Evolutionary conservation across 2,113 vertebrate species (phyloP).

Genomic region (Calonectris borealis): DNA sequence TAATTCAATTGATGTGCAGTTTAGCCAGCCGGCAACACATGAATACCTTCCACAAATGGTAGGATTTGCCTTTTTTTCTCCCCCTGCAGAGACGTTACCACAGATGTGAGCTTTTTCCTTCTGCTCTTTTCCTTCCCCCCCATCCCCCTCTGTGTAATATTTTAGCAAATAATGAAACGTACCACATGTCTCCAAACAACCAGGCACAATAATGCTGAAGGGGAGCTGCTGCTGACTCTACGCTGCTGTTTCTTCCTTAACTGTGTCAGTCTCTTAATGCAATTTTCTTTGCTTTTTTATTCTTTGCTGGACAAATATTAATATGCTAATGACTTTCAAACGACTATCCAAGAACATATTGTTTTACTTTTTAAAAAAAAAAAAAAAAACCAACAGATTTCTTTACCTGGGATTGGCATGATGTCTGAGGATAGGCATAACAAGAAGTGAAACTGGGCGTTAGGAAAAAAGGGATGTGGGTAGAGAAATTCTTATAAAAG

Average conservation of each 20-base stretch:
- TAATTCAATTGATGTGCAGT: conserved; percentile 55
- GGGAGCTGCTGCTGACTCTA: neutral
- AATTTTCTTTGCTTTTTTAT: neutral
- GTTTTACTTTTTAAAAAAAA: neutral
- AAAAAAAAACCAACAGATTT: neutral
- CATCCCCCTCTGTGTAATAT: neutral
- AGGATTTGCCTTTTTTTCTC: conserved; percentile 40
- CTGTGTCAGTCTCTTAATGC: neutral
- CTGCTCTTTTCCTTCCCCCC: neutral
- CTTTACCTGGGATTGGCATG: neutral
- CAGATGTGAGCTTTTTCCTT: conserved; percentile 9
- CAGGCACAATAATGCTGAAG: neutral
- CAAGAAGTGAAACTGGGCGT: neutral
- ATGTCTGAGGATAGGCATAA: neutral
- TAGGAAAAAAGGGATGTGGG: neutral
- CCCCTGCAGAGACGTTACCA: conserved; percentile 23
- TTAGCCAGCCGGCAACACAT: conserved; percentile 41
- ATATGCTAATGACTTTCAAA: neutral
- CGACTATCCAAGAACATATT: neutral
- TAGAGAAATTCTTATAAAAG: neutral
- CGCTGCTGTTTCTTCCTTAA: neutral
- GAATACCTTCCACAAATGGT: conserved; percentile 40
- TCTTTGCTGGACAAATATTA: neutral
- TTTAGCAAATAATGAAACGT: conserved; percentile 29
- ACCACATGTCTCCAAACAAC: neutral